A percentile compares a stretch with the other conserved stretches of the same genome.
Conservation (phyloP, 2,797 vertebrate genomes). For the Limnodromus scolopaceus region DNA sequence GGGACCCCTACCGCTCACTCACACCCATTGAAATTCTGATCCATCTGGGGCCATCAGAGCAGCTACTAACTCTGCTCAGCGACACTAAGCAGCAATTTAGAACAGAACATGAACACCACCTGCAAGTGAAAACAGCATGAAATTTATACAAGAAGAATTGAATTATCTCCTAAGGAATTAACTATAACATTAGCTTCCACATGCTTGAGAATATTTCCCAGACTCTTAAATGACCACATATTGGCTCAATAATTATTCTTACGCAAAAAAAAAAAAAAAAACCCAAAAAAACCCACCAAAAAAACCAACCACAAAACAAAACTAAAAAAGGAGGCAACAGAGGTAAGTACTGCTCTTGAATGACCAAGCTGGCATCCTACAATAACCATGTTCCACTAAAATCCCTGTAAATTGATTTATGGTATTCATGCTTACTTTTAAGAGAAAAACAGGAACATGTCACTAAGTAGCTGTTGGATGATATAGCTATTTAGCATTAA, state of each 20-base stretch:
- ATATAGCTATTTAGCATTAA: neutral
- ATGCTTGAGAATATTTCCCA: neutral
- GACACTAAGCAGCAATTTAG: neutral
- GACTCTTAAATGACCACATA: neutral
- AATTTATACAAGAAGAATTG: neutral
- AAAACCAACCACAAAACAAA: neutral
- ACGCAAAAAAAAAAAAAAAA: neutral
- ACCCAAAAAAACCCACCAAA: neutral
- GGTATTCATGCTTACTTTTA: neutral
- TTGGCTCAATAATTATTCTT: neutral
- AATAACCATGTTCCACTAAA: neutral
- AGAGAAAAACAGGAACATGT: neutral
- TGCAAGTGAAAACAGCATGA: neutral
- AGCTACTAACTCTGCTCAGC: neutral
- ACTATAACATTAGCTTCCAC: neutral
- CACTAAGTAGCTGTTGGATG: neutral
- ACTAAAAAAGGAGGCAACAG: neutral
- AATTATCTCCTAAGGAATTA: constrained; percentile 22
- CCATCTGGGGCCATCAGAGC: neutral
- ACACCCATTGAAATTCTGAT: neutral
- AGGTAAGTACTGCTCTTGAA: neutral
- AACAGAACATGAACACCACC: constrained; percentile 15
- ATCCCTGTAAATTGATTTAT: neutral
- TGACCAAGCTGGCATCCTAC: neutral
- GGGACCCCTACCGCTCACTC: neutral